Evolutionary conservation across 2,113 vertebrate genomes (phyloP), one percentile per base, ranked within the genome.

Genomic region (Sclerurus mexicanus): DNA sequence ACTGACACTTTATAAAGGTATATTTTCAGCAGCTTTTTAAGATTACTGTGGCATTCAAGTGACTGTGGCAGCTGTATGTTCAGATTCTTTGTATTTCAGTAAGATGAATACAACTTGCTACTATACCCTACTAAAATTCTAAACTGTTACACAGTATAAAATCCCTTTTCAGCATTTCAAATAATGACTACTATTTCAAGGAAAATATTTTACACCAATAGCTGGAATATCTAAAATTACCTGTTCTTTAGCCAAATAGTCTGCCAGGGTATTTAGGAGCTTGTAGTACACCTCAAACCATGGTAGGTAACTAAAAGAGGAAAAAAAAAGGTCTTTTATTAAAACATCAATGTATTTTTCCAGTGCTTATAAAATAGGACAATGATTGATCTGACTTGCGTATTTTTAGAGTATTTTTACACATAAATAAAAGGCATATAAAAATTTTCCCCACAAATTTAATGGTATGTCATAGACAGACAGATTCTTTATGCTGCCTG

Each of bases 211-310:
- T 53, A 63, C 22, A 78, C 15, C 55, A 75, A 87, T 33, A 84
- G 85, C 49, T 0, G 52, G 6, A 93, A 10, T 58, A 90, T 44
- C 42, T 39, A 89, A 64, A 91, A 78, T 98, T 98, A 99, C 99
- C 99, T 99, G 98, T 90, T 99, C 98, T 98, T 99, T 99, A 84
- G 96, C 97, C 96, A 99, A 98, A 97, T 99, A 99, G 98, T 99
- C 99, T 97, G 99, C 99, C 96, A 99, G 97, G 17, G 99, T 99
- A 90, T 99, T 99, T 71, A 99, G 98, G 96, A 99, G 98, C 97
- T 99, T 99, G 98, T 99, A 99, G 98, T 99, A 99, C 12, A 99
- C 99, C 85, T 99, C 99, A 97, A 99, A 99, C 99, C 99, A 99
- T 23, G 99, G 99, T 25, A 99, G 97, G 97, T 99, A 99, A 96